Base-by-base conservation (phyloP, 1,140 invertebrate species). In the Neuroterus valhalla region DNA sequence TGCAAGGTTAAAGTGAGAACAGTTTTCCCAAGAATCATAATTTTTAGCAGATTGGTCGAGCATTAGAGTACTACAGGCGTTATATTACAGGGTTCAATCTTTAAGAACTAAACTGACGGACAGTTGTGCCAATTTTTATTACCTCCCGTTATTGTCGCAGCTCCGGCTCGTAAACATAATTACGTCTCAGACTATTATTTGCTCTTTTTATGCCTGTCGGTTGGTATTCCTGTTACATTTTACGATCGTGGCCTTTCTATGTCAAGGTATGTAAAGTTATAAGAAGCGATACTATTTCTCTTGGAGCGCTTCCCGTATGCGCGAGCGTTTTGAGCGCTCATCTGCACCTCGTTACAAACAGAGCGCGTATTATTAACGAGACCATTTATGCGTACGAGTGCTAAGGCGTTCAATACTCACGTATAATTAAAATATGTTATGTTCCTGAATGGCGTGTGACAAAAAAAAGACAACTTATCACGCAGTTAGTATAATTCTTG, bases 321-420 rank as follows among this genome's bases (percentile, higher is more conserved):
- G 71, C 66, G 71, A 77, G 62, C 50, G 68, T 72, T 78, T 78
- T 78, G 71, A 78, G 74, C 75, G 52, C 67, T 80, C 74, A 76
- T 82, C 78, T 77, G 76, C 78, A 80, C 78, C 82, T 82, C 80
- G 80, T 83, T 83, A 80, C 77, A 76, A 75, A 62, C 75, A 44
- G 48, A 66, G 70, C 68, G 38, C 67, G 71, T 72, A 78, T 82
- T 82, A 80, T 75, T 78, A 75, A 75, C 76, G 71, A 77, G 76
- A 78, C 79, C 71, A 79, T 77, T 81, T 17, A 48, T 5, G 46
- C 12, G 46, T 48, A n/a, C 17, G 5, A 48, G 46, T n/a, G 17
- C 17, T 48, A 6, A 48, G 8, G 2, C 8, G 17, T 19, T 6
- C 17, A 48, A 48, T 48, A 48, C 31, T 38, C 6, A 10, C 10